Evolutionary conservation across 1,140 invertebrate species (phyloP), one percentile per base, ranked within the genome.

Genomic region (Drosophila auraria): DNA sequence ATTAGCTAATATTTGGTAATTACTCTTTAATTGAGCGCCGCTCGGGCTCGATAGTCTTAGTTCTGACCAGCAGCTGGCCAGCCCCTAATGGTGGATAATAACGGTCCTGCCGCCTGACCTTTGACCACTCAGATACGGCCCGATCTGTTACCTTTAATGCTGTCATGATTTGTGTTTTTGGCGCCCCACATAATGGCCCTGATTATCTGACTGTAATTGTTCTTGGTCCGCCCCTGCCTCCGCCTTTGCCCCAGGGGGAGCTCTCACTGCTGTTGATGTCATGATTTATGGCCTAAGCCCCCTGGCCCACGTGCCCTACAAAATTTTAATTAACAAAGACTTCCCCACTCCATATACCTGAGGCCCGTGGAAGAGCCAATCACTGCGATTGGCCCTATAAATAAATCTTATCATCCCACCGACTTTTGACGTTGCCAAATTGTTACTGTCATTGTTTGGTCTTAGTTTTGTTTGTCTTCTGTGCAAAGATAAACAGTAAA

Each of bases 301-400:
- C 38, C 20, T 49, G 38, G 57, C 47, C 60, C 86, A 75, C 84
- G 86, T 72, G 84, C 61, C 76, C 56, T 82, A 64, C 74, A 87
- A 84, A 89, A 89, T 87, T 89, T 87, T 87, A 87, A 87, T 87
- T 89, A 87, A 81, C 74, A 73, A 61, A 69, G 63, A 64, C 74
- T 71, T 45, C 36, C 71, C 5, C 54, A 20, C 14, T 38, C 25
- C 6, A 17, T 3, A n/a, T 38, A n/a, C 20, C 75, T 71, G 63
- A 3, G 33, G 33, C 33, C 62, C 66, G 40, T n/a, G 40, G 47
- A 50, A 62, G 44, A 44, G 73, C 65, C 68, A 89, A 89, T 89
- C 65, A 82, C 63, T 36, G 59, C 64, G 69, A 54, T 62, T 56
- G 57, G 53, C 47, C 15, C 66, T 64, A 79, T 62, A 82, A 56